phyloP scores from a whole-genome alignment of 2,113 vertebrate genomes.

The Dipodomys merriami region DNA sequence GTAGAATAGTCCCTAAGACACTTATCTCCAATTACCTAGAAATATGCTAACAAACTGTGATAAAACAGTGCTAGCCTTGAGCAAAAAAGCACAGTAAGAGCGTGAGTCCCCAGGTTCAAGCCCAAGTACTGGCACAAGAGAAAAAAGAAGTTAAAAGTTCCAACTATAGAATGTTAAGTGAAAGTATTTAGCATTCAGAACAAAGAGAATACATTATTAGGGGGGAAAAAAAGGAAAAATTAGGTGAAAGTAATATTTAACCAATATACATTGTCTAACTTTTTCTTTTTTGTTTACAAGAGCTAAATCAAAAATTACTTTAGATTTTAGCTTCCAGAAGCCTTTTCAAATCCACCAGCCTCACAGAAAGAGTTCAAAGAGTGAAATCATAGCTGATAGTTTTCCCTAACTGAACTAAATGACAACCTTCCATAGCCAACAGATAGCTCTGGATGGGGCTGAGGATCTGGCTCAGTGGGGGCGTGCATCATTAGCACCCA shows the following conservation, averaged over 20 bases:
- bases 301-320: slow-evolving; percentile 30
- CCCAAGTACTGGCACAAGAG: no score
- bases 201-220: background rate
- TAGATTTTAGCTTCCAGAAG: slow-evolving; percentile 32
- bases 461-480: background rate
- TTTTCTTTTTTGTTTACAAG: background rate
- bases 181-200: slow-evolving; percentile 3
- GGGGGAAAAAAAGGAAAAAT: background rate
- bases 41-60: no score
- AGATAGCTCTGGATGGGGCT: background rate
- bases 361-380: background rate
- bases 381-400: background rate
- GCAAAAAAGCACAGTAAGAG: no score
- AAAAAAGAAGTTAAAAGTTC: background rate
- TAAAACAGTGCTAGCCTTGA: no score
- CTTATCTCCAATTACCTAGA: no score
- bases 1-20: no score
- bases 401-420: slow-evolving; percentile 27
- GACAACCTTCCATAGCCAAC: slow-evolving; percentile 45
- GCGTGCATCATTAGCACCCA: background rate
- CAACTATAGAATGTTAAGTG: background rate
- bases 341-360: slow-evolving; percentile 18
- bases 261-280: background rate
- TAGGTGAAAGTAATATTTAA: background rate
- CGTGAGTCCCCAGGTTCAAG: no score